Evolutionary conservation across 2,113 vertebrate species (phyloP).

Genomic region (Anthoscopus minutus): DNA sequence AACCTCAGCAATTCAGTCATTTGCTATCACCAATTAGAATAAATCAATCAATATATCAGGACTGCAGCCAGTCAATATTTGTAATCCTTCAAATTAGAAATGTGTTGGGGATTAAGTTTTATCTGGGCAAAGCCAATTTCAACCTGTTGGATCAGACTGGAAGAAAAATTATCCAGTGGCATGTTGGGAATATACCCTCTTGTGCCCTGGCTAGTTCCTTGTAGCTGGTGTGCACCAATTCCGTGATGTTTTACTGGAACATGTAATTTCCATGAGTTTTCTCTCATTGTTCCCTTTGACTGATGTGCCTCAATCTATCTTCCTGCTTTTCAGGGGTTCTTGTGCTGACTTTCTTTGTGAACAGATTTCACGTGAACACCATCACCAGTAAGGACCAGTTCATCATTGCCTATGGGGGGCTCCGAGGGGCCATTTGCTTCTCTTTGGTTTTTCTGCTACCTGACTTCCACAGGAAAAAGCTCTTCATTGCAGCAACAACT

Average conservation of each 20-base stretch:
- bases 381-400: constrained; percentile 81
- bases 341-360: constrained; percentile 79
- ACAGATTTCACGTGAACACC: constrained; percentile 74
- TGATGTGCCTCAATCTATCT: neutral
- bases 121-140: neutral
- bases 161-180: neutral
- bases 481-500: constrained; percentile 82
- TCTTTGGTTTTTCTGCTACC: constrained; percentile 81
- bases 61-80: neutral
- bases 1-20: neutral
- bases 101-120: neutral
- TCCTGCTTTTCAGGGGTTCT: constrained; percentile 70
- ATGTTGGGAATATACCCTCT: neutral
- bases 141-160: neutral
- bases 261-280: neutral
- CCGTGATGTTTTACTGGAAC: neutral
- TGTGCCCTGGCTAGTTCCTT: neutral
- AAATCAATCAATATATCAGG: neutral
- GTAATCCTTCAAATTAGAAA: neutral
- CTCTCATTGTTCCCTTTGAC: neutral
- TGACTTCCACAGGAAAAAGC: constrained; percentile 79
- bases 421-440: constrained; percentile 82
- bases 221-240: neutral
- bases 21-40: neutral
- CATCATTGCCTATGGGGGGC: constrained; percentile 80